Percentiles rank a stretch among this genome's conserved stretches.
phyloP scores from a whole-genome alignment of 2,888 invertebrate genomes.

The Glaucopsyche alexis region DNA sequence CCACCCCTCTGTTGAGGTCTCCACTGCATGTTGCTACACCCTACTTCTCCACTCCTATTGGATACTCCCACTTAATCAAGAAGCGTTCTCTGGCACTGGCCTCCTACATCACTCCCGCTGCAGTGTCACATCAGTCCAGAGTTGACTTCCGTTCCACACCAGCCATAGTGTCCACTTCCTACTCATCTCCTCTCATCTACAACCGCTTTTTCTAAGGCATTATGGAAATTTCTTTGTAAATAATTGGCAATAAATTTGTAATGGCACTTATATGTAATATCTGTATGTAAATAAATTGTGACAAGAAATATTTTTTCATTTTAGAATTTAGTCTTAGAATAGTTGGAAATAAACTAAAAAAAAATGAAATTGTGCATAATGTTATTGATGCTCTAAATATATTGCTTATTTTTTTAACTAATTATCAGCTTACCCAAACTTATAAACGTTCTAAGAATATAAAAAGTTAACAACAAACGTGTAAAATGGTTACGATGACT shows the following conservation, averaged over 20 bases:
- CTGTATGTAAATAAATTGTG: neutral
- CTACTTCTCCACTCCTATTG: slow-evolving; percentile 11
- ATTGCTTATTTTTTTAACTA: no score
- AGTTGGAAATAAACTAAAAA: no score
- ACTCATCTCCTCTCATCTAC: neutral
- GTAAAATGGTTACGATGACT: no score
- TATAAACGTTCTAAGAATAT: no score
- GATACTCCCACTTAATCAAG: slow-evolving; percentile 28
- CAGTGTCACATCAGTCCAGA: slow-evolving; percentile 16
- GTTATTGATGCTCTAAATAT: no score
- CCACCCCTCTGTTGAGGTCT: slow-evolving; percentile 29
- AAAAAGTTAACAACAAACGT: no score
- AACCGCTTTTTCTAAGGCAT: neutral
- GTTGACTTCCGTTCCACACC: slow-evolving; percentile 15
- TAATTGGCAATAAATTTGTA: neutral
- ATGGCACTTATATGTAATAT: neutral
- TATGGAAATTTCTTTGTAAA: neutral
- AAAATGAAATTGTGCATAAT: no score
- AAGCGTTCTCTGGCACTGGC: slow-evolving; percentile 16
- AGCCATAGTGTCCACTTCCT: neutral
- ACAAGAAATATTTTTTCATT: neutral
- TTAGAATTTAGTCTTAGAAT: neutral
- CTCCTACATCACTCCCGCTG: slow-evolving; percentile 8
- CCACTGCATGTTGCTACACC: neutral
- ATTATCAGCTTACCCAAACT: no score